phyloP scores from a whole-genome alignment of 2,113 vertebrate species.

The Neofelis nebulosa region DNA sequence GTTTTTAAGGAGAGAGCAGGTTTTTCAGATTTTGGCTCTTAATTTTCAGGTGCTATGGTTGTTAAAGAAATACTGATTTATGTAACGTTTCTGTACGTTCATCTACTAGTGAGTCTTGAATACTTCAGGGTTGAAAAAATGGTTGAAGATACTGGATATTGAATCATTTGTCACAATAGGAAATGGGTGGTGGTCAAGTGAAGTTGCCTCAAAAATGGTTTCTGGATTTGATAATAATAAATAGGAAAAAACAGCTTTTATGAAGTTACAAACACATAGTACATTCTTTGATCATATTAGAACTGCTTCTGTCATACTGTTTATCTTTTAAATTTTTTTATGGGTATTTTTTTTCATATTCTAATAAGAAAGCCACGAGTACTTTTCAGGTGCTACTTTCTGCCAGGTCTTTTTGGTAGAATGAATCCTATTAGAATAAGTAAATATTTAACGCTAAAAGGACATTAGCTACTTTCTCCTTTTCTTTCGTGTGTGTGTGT shows the following conservation, averaged over 20 bases:
- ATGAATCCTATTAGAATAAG: conserved; percentile 17
- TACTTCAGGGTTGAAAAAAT: conserved; percentile 34
- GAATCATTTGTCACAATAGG: conserved; percentile 69
- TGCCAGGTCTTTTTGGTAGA: not conserved
- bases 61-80: conserved; percentile 30
- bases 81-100: not conserved
- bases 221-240: conserved; percentile 48
- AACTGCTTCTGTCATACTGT: not conserved
- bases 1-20: not conserved
- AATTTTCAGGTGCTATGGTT: conserved; percentile 32
- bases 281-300: not conserved
- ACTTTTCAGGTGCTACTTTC: conserved; percentile 36
- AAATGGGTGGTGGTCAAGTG: conserved; percentile 74
- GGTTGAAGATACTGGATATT: not conserved
- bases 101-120: conserved; percentile 31
- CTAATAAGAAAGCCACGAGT: conserved; percentile 17
- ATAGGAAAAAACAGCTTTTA: conserved; percentile 13
- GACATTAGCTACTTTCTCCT: not conserved
- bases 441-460: not conserved
- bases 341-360: not conserved
- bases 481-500: not conserved
- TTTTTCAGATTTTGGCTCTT: conserved; percentile 44
- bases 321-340: conserved; percentile 16
- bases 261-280: not conserved
- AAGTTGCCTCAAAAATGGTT: conserved; percentile 59